phyloP scores from a whole-genome alignment of 2,113 vertebrate genomes.

The Chamaea fasciata region DNA sequence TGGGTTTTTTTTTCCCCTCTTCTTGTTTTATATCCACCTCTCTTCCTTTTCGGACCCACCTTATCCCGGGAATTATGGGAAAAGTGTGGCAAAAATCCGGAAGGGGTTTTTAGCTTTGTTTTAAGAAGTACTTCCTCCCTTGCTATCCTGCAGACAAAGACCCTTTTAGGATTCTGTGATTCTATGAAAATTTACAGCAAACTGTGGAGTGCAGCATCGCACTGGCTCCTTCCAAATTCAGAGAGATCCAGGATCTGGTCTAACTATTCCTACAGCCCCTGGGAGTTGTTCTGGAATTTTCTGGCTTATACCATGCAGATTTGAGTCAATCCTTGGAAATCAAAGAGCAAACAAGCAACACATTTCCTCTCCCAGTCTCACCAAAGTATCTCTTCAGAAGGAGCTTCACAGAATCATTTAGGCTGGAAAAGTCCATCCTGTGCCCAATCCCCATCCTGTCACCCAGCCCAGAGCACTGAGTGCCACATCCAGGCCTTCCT shows the following conservation, averaged over 20 bases:
- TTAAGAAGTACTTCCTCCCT: neutral
- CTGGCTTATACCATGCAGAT: neutral
- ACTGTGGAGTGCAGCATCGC: neutral
- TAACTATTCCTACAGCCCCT: rapidly evolving
- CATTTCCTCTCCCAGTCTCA: neutral
- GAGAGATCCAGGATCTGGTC: neutral
- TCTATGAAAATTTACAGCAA: neutral
- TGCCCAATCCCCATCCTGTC: rapidly evolving
- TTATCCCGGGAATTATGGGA: neutral
- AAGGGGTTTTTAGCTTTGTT: neutral
- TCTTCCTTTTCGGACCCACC: neutral
- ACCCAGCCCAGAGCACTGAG: neutral
- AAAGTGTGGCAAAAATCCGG: neutral
- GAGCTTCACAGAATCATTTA: neutral
- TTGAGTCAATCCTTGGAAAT: neutral
- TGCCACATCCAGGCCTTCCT: neutral
- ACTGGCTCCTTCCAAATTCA: neutral
- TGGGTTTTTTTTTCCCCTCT: rapidly evolving
- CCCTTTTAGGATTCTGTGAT: neutral
- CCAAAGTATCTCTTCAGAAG: neutral
- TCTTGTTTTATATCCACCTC: neutral
- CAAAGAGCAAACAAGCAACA: neutral
- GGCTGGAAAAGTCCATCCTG: neutral
- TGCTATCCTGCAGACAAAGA: neutral
- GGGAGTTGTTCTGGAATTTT: neutral